These are phyloP conservation scores for Chrysochloris asiatica DNA, from an alignment of 2,113 vertebrate species.

Conservation along the genomic window DNA sequence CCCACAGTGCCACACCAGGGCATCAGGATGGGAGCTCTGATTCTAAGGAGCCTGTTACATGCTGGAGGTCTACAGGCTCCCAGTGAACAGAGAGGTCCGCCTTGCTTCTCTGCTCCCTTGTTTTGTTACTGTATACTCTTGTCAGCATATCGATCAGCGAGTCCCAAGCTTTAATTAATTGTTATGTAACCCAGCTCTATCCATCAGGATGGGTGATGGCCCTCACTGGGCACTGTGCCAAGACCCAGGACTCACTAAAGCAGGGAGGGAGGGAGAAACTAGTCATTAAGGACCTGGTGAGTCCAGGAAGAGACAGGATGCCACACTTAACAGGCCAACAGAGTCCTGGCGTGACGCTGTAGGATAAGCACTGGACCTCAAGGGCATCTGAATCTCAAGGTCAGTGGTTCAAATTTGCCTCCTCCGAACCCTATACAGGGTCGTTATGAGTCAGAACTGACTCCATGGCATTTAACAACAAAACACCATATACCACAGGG, in stretches of 20 bases:
- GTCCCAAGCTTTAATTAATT: slow-evolving; percentile 70
- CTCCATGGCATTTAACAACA: no score
- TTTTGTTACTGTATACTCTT: neutral
- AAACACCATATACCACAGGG: no score
- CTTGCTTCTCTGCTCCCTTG: neutral
- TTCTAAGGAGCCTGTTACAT: neutral
- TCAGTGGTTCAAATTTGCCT: no score
- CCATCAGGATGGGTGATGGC: slow-evolving; percentile 14
- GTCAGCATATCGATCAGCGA: slow-evolving; percentile 46
- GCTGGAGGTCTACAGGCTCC: neutral
- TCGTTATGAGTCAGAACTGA: no score
- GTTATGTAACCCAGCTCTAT: slow-evolving; percentile 45
- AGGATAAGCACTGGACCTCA: no score
- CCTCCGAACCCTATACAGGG: no score
- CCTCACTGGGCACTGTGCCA: slow-evolving; percentile 30
- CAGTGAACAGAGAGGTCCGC: neutral
- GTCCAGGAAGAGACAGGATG: neutral
- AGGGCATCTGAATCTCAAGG: no score
- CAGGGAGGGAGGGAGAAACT: neutral
- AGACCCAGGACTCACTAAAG: neutral
- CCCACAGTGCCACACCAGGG: no score
- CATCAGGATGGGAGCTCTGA: neutral
- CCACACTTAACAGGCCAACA: neutral
- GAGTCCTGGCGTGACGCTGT: no score
- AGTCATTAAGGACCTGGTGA: neutral